These are phyloP conservation scores for Poeciliopsis turrubarensis DNA, from an alignment of 2,113 vertebrate genomes.

Conservation along the genomic window DNA sequence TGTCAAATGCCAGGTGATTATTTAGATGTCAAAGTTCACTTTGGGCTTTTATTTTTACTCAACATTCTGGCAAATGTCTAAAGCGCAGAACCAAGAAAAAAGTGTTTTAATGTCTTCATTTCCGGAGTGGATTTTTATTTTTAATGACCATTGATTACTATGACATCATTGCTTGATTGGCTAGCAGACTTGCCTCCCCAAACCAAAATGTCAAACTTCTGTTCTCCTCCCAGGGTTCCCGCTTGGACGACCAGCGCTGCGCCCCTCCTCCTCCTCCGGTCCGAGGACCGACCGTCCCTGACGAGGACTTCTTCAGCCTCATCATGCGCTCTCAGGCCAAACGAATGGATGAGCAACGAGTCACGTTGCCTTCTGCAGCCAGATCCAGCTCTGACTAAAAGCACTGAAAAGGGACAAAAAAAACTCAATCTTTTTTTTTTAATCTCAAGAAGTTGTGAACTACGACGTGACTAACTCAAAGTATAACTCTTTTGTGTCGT, in stretches of 20 bases:
- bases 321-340: conserved; percentile 95
- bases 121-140: no score
- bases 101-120: no score
- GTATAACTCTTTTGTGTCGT: conserved; percentile 5
- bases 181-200: no score
- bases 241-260: conserved; percentile 94
- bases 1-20: conserved; percentile 88
- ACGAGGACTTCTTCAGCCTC: conserved; percentile 98
- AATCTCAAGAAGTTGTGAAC: conserved; percentile 18
- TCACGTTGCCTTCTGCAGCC: conserved; percentile 82
- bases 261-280: conserved; percentile 85
- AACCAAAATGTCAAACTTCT: neutral
- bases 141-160: no score
- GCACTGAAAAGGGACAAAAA: conserved; percentile 33
- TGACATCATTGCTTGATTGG: no score
- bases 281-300: conserved; percentile 91
- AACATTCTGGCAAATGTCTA: neutral
- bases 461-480: neutral
- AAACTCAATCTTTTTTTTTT: neutral
- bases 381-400: conserved; percentile 70
- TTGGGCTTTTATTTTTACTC: neutral
- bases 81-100: no score
- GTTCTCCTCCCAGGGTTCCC: conserved; percentile 83
- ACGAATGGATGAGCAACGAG: conserved; percentile 95
- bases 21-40: neutral